Evolutionary conservation across 35 echinoderm and acorn worm genomes (phyloP), one percentile per base, ranked within the genome.

Genomic region (Apostichopus californicus): DNA sequence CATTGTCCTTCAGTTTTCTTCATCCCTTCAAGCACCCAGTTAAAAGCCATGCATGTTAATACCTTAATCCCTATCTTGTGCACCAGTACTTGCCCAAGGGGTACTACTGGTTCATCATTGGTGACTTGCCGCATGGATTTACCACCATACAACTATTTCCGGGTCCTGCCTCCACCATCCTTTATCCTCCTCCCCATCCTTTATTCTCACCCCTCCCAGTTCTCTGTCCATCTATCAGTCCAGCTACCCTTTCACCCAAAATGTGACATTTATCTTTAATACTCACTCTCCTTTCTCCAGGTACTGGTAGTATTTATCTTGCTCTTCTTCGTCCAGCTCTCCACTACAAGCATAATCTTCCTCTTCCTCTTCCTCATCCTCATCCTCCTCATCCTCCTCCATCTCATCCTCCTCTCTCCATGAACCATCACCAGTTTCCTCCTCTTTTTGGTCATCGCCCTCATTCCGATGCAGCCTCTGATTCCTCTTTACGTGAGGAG

Each of bases 261-360:
- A 46, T 46, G 34, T 46, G 34, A 46, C 1, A 46, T 61, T 12
- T 61, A 61, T 61, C 7, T 61, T 61, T 61, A 68, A 20, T 87
- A 87, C 86, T 87, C 58, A 87, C 86, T 87, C 58, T 64, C 55
- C 86, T 87, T 87, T 87, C 4, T 87, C 86, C 59, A 87, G 5
- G 56, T 34, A 87, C n/a, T 87, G 56, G 24, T 87, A 87, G 61
- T 87, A 87, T 8, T 9, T 61, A 9, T 87, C 86, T 64, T 21
- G 11, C n/a, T 63, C 64, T 46, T 57, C 86, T 14, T 87, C 86
- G 34, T 87, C 86, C 21, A 87, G 86, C 9, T 87, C 56, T 13
- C 18, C 57, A 66, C 28, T 87, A 64, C 86, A 87, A 18, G 15
- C 13, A 87, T 87, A 87, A 58, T 23, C 64, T 18, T 87, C 86